Percentiles rank a stretch among this genome's conserved stretches.
Conservation (phyloP, 2,797 vertebrate genomes). For the Eptatretus atami region DNA sequence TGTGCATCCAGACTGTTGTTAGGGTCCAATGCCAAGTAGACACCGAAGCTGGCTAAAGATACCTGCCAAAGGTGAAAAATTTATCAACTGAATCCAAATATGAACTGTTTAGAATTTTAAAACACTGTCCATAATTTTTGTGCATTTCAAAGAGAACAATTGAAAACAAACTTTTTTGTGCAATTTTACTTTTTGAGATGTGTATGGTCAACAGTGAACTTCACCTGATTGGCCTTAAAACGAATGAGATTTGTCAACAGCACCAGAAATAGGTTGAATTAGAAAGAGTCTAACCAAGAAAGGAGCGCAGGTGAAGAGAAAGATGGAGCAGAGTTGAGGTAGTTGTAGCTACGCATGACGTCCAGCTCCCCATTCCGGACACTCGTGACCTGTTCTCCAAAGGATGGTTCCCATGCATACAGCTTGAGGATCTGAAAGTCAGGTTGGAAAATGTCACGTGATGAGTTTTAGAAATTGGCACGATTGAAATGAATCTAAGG, state of each 20-base stretch:
- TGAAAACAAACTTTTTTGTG: too few relatives aligned
- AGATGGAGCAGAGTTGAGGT: constrained; percentile 24
- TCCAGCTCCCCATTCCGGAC: constrained; percentile 37
- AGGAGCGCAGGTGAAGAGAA: constrained; percentile 33
- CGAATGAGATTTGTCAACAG: background rate
- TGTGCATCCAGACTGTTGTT: constrained; percentile 38
- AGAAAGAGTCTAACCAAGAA: constrained; percentile 26
- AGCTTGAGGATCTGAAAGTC: constrained; percentile 47
- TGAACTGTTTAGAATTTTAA: too few relatives aligned
- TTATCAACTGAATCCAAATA: too few relatives aligned
- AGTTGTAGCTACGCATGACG: constrained; percentile 28
- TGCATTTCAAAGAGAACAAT: too few relatives aligned
- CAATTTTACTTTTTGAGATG: too few relatives aligned
- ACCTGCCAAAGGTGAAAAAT: constrained; percentile 20
- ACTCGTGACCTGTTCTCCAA: constrained; percentile 24
- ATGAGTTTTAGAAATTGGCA: too few relatives aligned
- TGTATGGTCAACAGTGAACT: too few relatives aligned
- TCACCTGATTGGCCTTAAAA: too few relatives aligned
- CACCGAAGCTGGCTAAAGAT: constrained; percentile 42
- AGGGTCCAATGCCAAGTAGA: constrained; percentile 30
- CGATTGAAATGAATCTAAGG: background rate
- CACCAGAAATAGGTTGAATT: background rate
- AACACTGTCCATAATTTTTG: too few relatives aligned
- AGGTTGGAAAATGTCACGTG: too few relatives aligned
- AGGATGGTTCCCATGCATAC: constrained; percentile 77